These are phyloP conservation scores for Lithosia quadra DNA, from an alignment of 2,888 invertebrate species.

Conservation along the genomic window DNA sequence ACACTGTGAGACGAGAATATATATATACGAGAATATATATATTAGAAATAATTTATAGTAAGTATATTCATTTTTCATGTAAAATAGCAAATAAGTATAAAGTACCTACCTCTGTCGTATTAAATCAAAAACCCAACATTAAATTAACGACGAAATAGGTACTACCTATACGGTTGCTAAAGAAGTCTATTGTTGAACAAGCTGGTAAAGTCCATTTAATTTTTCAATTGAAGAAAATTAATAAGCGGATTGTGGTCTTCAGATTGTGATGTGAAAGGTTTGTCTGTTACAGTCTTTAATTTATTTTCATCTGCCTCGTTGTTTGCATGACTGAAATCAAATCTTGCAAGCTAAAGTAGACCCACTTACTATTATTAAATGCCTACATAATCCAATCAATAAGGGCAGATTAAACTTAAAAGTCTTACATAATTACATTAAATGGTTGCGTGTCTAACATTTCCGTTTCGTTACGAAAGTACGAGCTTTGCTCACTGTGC, in stretches of 20 bases:
- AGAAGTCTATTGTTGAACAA: too few relatives aligned
- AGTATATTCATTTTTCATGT: too few relatives aligned
- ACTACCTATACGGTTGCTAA: too few relatives aligned
- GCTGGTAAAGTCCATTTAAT: slow-evolving; percentile 42
- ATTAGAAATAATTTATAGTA: too few relatives aligned
- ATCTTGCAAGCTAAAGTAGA: too few relatives aligned
- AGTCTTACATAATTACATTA: slow-evolving; percentile 63
- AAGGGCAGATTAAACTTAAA: slow-evolving; percentile 51
- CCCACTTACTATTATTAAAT: too few relatives aligned
- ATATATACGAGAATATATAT: too few relatives aligned
- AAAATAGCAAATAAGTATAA: background rate
- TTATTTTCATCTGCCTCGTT: background rate
- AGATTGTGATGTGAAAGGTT: too few relatives aligned
- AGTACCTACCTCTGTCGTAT: background rate
- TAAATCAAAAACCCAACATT: slow-evolving; percentile 60
- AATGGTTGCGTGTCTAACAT: slow-evolving; percentile 61
- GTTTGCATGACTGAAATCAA: too few relatives aligned
- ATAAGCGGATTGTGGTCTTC: slow-evolving; percentile 27
- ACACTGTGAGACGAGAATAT: too few relatives aligned
- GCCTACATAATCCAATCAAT: slow-evolving; percentile 21
- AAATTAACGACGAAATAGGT: slow-evolving; percentile 65
- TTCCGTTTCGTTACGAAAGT: slow-evolving; percentile 58
- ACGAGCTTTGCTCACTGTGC: slow-evolving; percentile 69
- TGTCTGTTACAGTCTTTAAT: too few relatives aligned
- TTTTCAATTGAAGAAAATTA: slow-evolving; percentile 46